These are phyloP conservation scores for Cosmopolites sordidus DNA, from an alignment of 2,888 invertebrate genomes.

Conservation along the genomic window DNA sequence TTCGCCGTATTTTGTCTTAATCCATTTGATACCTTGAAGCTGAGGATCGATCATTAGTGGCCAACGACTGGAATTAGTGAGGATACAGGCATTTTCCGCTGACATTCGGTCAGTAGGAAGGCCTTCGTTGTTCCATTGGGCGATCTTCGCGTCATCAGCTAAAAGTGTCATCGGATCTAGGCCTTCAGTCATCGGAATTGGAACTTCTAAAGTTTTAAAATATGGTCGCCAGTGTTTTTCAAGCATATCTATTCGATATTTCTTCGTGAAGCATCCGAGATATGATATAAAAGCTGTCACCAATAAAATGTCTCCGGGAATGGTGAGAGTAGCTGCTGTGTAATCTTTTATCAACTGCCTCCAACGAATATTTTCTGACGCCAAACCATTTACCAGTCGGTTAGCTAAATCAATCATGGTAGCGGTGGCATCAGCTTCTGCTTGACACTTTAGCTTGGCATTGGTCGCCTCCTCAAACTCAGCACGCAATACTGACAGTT, in stretches of 20 bases:
- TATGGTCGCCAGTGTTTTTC: conserved; percentile 77
- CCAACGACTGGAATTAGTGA: conserved; percentile 86
- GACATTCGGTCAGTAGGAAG: conserved; percentile 92
- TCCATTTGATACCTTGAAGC: conserved; percentile 85
- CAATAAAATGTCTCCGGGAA: conserved; percentile 86
- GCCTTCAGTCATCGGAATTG: conserved; percentile 74
- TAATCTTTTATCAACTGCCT: conserved; percentile 58
- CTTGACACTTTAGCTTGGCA: conserved; percentile 85
- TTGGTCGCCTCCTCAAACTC: conserved; percentile 83
- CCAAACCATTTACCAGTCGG: conserved; percentile 85
- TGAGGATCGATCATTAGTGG: conserved; percentile 95
- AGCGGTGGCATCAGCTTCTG: conserved; percentile 87
- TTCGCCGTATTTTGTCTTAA: conserved; percentile 79
- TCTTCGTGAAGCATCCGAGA: conserved; percentile 87
- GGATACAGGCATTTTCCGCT: conserved; percentile 88
- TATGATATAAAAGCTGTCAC: conserved; percentile 93
- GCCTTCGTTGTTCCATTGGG: conserved; percentile 92
- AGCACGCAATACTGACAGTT: conserved; percentile 68
- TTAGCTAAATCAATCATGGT: conserved; percentile 88
- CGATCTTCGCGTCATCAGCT: conserved; percentile 89
- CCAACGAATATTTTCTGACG: conserved; percentile 88
- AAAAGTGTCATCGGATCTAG: conserved; percentile 81
- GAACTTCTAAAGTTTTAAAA: conserved; percentile 62
- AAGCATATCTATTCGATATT: conserved; percentile 74
- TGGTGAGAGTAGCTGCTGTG: conserved; percentile 65